Conservation (phyloP, 2,113 vertebrate genomes). For the Oreotrochilus melanogaster region DNA sequence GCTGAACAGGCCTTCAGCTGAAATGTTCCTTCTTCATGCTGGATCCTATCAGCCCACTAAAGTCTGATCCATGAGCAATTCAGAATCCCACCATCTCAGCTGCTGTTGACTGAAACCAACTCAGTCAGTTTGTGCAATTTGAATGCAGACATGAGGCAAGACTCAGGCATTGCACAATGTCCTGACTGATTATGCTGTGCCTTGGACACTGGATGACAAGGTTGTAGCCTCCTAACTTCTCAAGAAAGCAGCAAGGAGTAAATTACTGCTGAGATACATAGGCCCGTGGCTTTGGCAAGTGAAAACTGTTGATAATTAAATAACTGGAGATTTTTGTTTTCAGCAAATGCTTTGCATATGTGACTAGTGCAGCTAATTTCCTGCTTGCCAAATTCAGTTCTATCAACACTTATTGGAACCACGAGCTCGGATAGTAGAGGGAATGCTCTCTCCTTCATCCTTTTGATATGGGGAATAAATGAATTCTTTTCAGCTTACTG, state of each 20-base stretch:
- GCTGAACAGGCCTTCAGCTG: conserved; percentile 21
- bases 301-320: conserved; percentile 51
- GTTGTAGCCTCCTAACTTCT: background rate
- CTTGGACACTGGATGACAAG: background rate
- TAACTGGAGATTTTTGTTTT: conserved; percentile 38
- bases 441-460: conserved; percentile 32
- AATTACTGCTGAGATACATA: background rate
- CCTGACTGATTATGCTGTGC: background rate
- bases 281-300: background rate
- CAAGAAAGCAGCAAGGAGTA: background rate
- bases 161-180: conserved; percentile 17
- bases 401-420: conserved; percentile 55
- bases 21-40: conserved; percentile 10
- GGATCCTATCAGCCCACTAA: conserved; percentile 32
- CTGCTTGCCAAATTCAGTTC: conserved; percentile 60
- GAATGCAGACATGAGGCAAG: background rate
- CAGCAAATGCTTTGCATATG: conserved; percentile 65
- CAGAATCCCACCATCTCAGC: background rate
- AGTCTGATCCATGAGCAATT: background rate
- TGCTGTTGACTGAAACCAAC: conserved; percentile 22
- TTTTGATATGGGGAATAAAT: conserved; percentile 60
- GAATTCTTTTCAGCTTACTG: conserved; percentile 65
- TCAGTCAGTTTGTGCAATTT: background rate
- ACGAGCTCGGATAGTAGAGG: background rate
- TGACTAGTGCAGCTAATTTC: conserved; percentile 51